phyloP scores from a whole-genome alignment of 2,113 vertebrate genomes.

The Myodes glareolus region DNA sequence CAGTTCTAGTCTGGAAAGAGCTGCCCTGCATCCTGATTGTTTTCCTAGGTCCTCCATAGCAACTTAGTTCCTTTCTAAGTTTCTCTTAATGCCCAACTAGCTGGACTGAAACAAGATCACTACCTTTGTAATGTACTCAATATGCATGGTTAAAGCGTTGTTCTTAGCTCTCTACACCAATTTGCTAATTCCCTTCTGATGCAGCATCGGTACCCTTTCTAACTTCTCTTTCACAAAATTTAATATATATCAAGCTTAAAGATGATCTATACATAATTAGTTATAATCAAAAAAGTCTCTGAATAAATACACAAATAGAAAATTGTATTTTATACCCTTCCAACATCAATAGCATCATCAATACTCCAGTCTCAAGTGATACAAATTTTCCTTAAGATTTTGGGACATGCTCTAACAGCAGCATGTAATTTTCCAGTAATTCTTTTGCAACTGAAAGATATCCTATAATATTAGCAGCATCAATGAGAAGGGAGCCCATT shows the following conservation, averaged over 20 bases:
- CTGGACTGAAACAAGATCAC: conserved; percentile 27
- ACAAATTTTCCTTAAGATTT: conserved; percentile 83
- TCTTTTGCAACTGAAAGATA: conserved; percentile 85
- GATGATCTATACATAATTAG: conserved; percentile 35
- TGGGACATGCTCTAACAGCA: conserved; percentile 79
- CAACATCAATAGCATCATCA: conserved; percentile 59
- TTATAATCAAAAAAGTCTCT: conserved; percentile 63
- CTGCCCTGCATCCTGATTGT: neutral
- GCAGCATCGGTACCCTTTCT: neutral
- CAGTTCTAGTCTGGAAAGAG: neutral
- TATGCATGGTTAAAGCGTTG: conserved; percentile 49
- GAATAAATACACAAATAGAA: conserved; percentile 61
- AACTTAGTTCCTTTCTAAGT: neutral
- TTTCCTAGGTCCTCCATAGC: neutral
- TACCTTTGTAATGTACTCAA: conserved; percentile 60
- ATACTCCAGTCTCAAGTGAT: conserved; percentile 79
- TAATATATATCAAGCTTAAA: conserved; percentile 61
- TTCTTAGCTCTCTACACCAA: conserved; percentile 18
- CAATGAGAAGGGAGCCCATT: conserved; percentile 80
- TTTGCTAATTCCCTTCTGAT: conserved; percentile 45
- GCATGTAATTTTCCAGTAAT: conserved; percentile 84
- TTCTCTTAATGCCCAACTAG: conserved; percentile 27
- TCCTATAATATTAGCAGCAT: conserved; percentile 82
- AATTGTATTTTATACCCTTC: conserved; percentile 71
- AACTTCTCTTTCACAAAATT: conserved; percentile 64